Evolutionary conservation across 2,888 invertebrate species (phyloP).

Genomic region (Noctua janthina): DNA sequence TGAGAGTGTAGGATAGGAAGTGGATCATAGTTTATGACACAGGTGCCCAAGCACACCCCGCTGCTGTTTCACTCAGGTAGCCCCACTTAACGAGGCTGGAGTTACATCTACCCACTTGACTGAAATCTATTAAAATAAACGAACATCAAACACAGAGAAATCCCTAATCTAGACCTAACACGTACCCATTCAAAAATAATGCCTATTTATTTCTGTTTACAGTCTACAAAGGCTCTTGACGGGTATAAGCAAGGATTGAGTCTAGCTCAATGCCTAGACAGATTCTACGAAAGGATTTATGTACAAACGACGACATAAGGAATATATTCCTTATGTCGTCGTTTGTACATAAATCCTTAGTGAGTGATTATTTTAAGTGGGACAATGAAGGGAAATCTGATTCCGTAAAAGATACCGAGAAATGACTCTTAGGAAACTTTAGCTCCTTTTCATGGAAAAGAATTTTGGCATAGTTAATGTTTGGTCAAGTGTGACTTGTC

Average conservation of each 20-base stretch:
- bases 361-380: neutral
- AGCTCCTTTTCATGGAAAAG: neutral
- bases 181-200: conserved; percentile 20
- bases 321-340: neutral
- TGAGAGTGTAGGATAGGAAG: too few species aligned
- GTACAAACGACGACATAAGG: neutral
- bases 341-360: too few species aligned
- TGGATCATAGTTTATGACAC: too few species aligned
- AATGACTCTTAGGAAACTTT: neutral
- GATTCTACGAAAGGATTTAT: conserved; percentile 37
- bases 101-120: neutral
- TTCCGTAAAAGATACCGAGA: neutral
- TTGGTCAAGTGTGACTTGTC: neutral
- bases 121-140: neutral
- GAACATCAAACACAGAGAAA: neutral
- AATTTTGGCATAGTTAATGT: neutral
- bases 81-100: too few species aligned
- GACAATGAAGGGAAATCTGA: neutral
- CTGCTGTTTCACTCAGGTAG: too few species aligned
- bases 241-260: conserved; percentile 44
- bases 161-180: conserved; percentile 11
- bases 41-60: too few species aligned
- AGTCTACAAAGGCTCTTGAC: conserved; percentile 33
- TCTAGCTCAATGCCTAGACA: conserved; percentile 37
- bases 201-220: conserved; percentile 52